Evolutionary conservation across 2,797 vertebrate genomes (phyloP).

Genomic region (Jordanella pulchra): DNA sequence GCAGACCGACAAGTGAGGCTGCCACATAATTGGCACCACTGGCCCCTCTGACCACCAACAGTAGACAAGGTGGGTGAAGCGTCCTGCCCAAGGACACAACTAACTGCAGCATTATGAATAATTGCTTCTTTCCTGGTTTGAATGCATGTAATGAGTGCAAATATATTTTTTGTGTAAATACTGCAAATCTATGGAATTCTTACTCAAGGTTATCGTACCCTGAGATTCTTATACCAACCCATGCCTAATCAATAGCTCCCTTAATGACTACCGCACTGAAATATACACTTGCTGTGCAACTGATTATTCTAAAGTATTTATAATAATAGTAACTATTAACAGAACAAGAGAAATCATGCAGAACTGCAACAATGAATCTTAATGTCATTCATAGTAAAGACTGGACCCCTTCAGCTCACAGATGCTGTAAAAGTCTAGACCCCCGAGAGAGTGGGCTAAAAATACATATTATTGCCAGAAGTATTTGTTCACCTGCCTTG

Average conservation of each 20-base stretch:
- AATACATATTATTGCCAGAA: no score
- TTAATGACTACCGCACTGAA: constrained; percentile 19
- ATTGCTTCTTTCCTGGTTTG: not conserved
- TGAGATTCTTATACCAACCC: not conserved
- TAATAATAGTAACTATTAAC: constrained; percentile 20
- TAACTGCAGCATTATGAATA: not conserved
- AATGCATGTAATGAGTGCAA: not conserved
- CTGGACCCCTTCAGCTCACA: constrained; percentile 22
- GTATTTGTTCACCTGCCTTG: no score
- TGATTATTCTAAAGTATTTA: constrained; percentile 10
- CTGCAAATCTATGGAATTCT: not conserved
- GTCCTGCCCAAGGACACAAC: no score
- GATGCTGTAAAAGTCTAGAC: constrained; percentile 51
- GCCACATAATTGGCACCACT: no score
- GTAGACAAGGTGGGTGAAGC: no score
- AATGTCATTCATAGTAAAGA: constrained; percentile 20
- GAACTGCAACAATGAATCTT: constrained; percentile 9
- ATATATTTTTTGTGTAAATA: not conserved
- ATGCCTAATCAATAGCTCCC: not conserved
- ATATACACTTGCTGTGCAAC: constrained; percentile 13
- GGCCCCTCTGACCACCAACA: no score
- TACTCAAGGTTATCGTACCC: not conserved
- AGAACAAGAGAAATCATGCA: constrained; percentile 30
- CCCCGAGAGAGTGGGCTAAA: constrained; percentile 54
- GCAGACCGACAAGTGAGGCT: no score